Conservation (phyloP, 2,113 vertebrate species). For the Reinhardtius hippoglossoides region DNA sequence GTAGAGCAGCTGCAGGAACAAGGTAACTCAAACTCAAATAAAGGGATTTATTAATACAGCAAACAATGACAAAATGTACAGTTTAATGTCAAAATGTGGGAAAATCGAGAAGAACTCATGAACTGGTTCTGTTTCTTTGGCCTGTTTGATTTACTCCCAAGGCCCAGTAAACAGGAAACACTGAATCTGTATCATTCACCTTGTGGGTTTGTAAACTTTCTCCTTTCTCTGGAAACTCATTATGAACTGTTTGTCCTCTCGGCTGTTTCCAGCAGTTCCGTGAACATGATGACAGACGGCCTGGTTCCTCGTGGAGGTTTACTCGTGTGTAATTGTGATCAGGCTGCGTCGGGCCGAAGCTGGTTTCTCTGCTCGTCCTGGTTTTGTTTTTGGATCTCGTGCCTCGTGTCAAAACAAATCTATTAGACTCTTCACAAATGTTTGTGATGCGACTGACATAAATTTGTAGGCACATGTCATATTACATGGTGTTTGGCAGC, state of each 20-base stretch:
- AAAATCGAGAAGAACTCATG: not conserved
- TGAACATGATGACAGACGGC: constrained; percentile 29
- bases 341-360: constrained; percentile 17
- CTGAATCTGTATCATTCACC: too few species aligned
- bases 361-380: constrained; percentile 15
- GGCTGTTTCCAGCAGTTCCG: constrained; percentile 3
- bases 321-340: constrained; percentile 6
- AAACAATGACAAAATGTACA: not conserved
- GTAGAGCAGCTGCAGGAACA: not conserved
- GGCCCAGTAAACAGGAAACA: too few species aligned
- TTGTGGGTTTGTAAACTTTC: not conserved
- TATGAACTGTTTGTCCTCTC: not conserved
- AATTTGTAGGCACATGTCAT: constrained; percentile 11
- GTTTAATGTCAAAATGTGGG: not conserved
- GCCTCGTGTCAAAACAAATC: constrained; percentile 27
- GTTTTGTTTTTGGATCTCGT: constrained; percentile 6
- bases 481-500: constrained; percentile 33
- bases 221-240: not conserved
- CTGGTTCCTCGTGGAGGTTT: constrained; percentile 1
- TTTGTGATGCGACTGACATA: constrained; percentile 28
- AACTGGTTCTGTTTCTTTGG: too few species aligned
- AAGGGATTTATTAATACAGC: too few species aligned
- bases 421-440: constrained; percentile 1
- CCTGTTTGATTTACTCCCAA: too few species aligned
- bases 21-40: not conserved